Conservation (phyloP, 1,140 invertebrate genomes). For the Drosophila repletoides region DNA sequence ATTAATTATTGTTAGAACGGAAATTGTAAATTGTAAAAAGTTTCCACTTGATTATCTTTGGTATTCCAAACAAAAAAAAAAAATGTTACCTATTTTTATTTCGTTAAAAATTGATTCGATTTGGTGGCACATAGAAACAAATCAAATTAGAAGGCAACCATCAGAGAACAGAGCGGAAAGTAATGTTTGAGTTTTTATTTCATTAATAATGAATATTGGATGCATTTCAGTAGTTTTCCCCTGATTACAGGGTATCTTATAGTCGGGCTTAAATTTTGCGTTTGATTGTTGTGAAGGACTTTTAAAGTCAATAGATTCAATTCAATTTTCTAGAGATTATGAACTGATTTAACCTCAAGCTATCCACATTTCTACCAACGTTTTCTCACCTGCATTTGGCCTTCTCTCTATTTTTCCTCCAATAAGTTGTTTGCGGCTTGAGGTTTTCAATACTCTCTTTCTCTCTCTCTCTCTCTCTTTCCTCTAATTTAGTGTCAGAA, state of each 20-base stretch:
- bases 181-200: no score
- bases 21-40: background rate
- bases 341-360: slow-evolving; percentile 29
- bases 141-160: no score
- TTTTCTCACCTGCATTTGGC: slow-evolving; percentile 40
- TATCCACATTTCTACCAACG: slow-evolving; percentile 26
- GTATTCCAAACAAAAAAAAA: no score
- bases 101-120: background rate
- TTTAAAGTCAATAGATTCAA: slow-evolving; percentile 8
- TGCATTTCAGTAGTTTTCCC: no score
- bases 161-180: no score
- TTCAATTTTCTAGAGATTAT: slow-evolving; percentile 25
- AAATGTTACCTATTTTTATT: no score
- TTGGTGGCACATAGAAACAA: background rate
- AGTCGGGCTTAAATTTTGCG: background rate
- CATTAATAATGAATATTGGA: background rate
- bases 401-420: slow-evolving; percentile 7
- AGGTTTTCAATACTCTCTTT: slow-evolving; percentile 15
- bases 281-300: slow-evolving; percentile 9
- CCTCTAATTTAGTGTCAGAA: background rate
- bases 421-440: slow-evolving; percentile 57
- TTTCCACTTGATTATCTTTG: background rate
- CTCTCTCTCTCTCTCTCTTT: background rate
- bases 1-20: background rate
- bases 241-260: slow-evolving; percentile 6